Evolutionary conservation across 2,888 invertebrate genomes (phyloP).

Genomic region (Leucania comma): DNA sequence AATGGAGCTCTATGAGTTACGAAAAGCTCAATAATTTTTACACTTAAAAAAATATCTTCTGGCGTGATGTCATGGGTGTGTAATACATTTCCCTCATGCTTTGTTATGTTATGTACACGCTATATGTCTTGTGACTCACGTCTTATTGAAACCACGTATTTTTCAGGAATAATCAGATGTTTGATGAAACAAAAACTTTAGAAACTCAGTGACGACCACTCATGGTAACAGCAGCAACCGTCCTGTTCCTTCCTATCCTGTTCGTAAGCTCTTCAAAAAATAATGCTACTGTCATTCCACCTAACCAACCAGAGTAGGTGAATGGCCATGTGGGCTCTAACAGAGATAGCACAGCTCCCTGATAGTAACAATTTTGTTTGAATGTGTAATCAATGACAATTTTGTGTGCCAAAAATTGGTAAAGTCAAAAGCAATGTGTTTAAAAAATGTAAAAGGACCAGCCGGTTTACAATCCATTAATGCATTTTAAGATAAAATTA

Average conservation of each 20-base stretch:
- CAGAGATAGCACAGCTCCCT: background rate
- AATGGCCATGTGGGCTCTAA: background rate
- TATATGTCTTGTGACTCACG: background rate
- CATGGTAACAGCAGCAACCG: too few species aligned
- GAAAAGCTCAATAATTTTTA: too few species aligned
- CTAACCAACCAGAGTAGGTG: background rate
- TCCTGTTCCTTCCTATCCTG: background rate
- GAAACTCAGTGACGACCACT: too few species aligned
- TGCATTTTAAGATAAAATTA: background rate
- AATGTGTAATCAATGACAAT: background rate
- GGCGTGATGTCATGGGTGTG: background rate
- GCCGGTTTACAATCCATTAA: background rate
- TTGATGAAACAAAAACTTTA: background rate
- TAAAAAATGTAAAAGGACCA: too few species aligned
- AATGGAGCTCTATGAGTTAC: too few species aligned
- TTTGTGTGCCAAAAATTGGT: too few species aligned
- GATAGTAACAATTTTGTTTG: background rate
- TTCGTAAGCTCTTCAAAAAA: too few species aligned
- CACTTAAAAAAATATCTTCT: background rate
- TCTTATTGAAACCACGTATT: background rate
- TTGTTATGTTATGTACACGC: background rate
- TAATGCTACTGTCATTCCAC: background rate
- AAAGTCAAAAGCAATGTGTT: too few species aligned
- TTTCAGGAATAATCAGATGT: background rate
- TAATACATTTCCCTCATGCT: too few species aligned